phyloP scores from a whole-genome alignment of 2,113 vertebrate genomes.

The Neodontobutis hainanensis region DNA sequence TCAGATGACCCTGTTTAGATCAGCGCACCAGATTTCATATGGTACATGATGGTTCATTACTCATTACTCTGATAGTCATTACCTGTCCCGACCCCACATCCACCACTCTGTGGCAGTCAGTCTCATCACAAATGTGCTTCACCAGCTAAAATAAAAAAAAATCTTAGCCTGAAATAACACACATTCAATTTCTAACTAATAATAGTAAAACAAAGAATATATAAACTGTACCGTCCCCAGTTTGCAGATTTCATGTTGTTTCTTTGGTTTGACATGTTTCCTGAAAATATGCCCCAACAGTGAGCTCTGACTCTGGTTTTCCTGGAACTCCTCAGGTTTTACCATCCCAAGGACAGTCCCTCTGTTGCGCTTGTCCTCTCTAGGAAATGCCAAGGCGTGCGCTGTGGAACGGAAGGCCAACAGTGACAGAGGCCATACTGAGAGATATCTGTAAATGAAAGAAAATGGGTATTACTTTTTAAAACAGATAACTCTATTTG shows the following conservation, averaged over 20 bases:
- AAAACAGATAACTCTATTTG: background rate
- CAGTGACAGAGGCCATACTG: constrained; percentile 88
- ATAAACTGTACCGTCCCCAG: constrained; percentile 80
- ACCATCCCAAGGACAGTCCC: background rate
- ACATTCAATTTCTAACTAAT: background rate
- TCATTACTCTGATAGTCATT: background rate
- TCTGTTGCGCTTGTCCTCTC: constrained; percentile 35
- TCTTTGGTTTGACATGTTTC: constrained; percentile 92
- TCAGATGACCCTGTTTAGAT: constrained; percentile 86
- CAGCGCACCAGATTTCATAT: background rate
- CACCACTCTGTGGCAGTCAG: constrained; percentile 80
- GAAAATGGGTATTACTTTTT: background rate
- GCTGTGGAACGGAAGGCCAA: constrained; percentile 85
- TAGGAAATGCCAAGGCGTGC: constrained; percentile 80
- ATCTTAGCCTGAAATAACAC: background rate
- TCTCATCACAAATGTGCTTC: constrained; percentile 81
- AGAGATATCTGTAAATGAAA: constrained; percentile 76
- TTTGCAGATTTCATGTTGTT: constrained; percentile 89
- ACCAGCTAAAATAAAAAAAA: constrained; percentile 78
- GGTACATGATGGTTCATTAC: no score
- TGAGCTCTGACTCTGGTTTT: constrained; percentile 87
- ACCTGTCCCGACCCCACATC: constrained; percentile 96
- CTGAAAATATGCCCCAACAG: constrained; percentile 85
- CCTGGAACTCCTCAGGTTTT: constrained; percentile 80
- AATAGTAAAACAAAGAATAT: background rate